phyloP scores from a whole-genome alignment of 2,888 invertebrate genomes.

The Hofmannophila pseudospretella region DNA sequence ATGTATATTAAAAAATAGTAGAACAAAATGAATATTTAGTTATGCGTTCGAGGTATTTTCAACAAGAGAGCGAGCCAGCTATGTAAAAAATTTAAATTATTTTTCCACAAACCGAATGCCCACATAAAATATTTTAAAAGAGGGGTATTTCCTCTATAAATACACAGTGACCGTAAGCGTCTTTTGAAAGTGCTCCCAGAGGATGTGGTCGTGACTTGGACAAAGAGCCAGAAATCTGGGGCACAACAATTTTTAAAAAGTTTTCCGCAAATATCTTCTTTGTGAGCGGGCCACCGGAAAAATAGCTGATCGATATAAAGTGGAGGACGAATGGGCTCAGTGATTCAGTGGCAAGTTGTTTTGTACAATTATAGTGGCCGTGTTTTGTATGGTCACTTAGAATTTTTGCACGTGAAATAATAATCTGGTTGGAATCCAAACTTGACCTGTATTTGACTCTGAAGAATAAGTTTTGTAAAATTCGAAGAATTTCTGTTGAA shows the following conservation, averaged over 20 bases:
- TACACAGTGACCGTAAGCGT: slow-evolving; percentile 19
- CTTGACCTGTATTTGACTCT: too few species aligned
- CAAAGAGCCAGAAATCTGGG: slow-evolving; percentile 50
- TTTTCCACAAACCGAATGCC: slow-evolving; percentile 1
- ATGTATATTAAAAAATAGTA: too few species aligned
- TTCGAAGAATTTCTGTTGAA: too few species aligned
- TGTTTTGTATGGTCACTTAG: too few species aligned
- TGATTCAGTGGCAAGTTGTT: slow-evolving; percentile 10
- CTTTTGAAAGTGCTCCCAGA: slow-evolving; percentile 27
- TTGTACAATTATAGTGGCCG: slow-evolving; percentile 2
- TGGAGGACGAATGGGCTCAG: slow-evolving; percentile 1
- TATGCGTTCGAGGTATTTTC: too few species aligned
- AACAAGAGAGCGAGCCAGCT: too few species aligned
- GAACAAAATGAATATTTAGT: too few species aligned
- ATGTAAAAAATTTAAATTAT: too few species aligned
- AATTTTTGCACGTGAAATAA: too few species aligned
- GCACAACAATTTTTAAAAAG: slow-evolving; percentile 45
- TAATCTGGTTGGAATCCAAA: too few species aligned
- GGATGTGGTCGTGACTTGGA: slow-evolving; percentile 50
- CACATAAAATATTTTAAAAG: slow-evolving; percentile 10
- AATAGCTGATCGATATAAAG: slow-evolving; percentile 12
- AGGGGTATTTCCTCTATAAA: slow-evolving; percentile 9
- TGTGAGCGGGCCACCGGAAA: slow-evolving; percentile 7
- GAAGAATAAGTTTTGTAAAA: too few species aligned
- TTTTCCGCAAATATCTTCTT: slow-evolving; percentile 15